Evolutionary conservation across 2,797 vertebrate genomes (phyloP).

Genomic region (Poecilia picta): DNA sequence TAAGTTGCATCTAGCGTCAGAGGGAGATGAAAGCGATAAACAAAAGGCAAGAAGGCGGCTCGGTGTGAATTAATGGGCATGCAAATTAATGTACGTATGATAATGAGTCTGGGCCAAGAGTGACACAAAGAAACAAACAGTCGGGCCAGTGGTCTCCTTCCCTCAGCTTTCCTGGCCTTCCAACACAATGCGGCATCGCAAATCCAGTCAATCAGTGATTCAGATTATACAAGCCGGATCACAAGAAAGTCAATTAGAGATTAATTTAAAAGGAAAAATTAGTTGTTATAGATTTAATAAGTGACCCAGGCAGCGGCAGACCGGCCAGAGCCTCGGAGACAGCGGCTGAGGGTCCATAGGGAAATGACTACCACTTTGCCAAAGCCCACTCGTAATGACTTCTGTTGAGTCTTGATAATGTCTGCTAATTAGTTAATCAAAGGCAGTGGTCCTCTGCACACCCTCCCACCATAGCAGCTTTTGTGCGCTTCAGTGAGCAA

Average conservation of each 20-base stretch:
- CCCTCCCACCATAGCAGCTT: slow-evolving; percentile 72
- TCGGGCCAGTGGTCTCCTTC: slow-evolving; percentile 27
- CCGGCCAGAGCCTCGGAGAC: slow-evolving; percentile 49
- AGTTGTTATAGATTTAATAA: slow-evolving; percentile 80
- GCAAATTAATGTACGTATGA: slow-evolving; percentile 34
- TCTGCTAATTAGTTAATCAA: slow-evolving; percentile 86
- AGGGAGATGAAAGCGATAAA: slow-evolving; percentile 24
- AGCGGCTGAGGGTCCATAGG: slow-evolving; percentile 64
- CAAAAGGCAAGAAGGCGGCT: slow-evolving; percentile 16
- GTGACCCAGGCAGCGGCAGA: slow-evolving; percentile 67
- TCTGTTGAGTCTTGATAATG: slow-evolving; percentile 86
- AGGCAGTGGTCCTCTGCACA: slow-evolving; percentile 74
- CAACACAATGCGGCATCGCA: slow-evolving; percentile 45
- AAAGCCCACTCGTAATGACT: slow-evolving; percentile 80
- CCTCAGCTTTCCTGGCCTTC: slow-evolving; percentile 42
- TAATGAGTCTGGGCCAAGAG: slow-evolving; percentile 36
- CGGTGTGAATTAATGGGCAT: slow-evolving; percentile 6
- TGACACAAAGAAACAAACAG: slow-evolving; percentile 31
- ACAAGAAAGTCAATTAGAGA: slow-evolving; percentile 78
- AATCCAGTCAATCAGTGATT: slow-evolving; percentile 63
- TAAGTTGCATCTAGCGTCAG: not conserved
- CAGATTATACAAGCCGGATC: slow-evolving; percentile 60
- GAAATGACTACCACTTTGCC: slow-evolving; percentile 74
- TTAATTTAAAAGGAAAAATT: slow-evolving; percentile 81
- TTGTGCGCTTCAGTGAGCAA: slow-evolving; percentile 69